Percentiles rank a stretch among this genome's conserved stretches.
Conservation (phyloP, 2,797 vertebrate genomes). For the Anabas testudineus region DNA sequence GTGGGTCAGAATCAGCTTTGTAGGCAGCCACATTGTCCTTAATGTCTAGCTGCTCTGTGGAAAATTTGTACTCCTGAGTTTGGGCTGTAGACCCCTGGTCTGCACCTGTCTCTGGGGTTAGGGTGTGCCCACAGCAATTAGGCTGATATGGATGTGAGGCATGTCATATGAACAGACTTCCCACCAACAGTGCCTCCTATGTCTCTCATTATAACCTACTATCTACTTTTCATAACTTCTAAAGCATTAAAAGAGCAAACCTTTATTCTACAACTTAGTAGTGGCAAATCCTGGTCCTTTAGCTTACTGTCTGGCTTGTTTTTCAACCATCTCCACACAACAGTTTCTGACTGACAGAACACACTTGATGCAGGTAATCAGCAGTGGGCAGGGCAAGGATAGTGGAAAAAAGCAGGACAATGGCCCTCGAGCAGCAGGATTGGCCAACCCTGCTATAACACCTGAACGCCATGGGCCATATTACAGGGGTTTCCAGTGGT, state of each 20-base stretch:
- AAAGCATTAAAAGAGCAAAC: slow-evolving; percentile 10
- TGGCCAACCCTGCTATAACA: slow-evolving; percentile 1
- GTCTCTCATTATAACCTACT: slow-evolving; percentile 1
- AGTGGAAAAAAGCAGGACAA: too few species aligned
- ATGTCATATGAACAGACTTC: slow-evolving; percentile 47
- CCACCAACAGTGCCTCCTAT: slow-evolving; percentile 7
- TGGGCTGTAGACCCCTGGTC: slow-evolving; percentile 49
- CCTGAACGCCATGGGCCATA: slow-evolving; percentile 45
- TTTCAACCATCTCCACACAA: too few species aligned
- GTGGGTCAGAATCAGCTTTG: slow-evolving; percentile 67
- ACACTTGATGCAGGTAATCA: too few species aligned
- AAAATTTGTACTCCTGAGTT: slow-evolving; percentile 47
- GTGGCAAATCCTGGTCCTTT: too few species aligned
- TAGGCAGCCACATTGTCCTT: slow-evolving; percentile 53
- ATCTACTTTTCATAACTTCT: slow-evolving; percentile 17
- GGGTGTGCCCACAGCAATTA: slow-evolving; percentile 55
- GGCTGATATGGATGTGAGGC: slow-evolving; percentile 70
- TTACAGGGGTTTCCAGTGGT: slow-evolving; percentile 59
- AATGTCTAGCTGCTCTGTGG: slow-evolving; percentile 43
- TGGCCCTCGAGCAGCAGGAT: background rate
- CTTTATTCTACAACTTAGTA: background rate
- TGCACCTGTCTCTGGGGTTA: slow-evolving; percentile 78
- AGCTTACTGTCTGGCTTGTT: too few species aligned
- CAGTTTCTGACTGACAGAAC: too few species aligned
- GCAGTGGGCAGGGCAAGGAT: too few species aligned